Percentiles rank a stretch among this genome's conserved stretches.
Conservation (phyloP, 2,888 invertebrate species). For the Actias luna region DNA sequence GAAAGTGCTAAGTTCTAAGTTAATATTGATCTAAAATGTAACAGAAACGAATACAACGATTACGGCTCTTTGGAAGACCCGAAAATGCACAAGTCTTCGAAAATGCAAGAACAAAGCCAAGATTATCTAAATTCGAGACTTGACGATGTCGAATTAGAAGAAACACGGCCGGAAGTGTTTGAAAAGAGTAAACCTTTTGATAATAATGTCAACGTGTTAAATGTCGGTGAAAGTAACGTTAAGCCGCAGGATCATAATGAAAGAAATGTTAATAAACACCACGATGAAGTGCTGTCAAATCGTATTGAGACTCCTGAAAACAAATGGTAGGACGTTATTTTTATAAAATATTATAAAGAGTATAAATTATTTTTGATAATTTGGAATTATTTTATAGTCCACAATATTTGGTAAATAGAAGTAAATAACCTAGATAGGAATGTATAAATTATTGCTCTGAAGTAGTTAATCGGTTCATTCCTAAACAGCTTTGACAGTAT, state of each 20-base stretch:
- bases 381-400: no score
- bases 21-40: slow-evolving; percentile 17
- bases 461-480: no score
- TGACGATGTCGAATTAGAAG: slow-evolving; percentile 25
- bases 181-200: slow-evolving; percentile 28
- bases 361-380: no score
- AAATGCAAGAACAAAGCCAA: slow-evolving; percentile 20
- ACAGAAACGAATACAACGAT: slow-evolving; percentile 24
- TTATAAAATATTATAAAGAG: slow-evolving; percentile 15
- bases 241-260: slow-evolving; percentile 24
- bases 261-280: slow-evolving; percentile 25
- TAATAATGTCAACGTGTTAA: slow-evolving; percentile 25
- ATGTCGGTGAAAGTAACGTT: slow-evolving; percentile 17
- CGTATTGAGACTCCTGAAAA: slow-evolving; percentile 32
- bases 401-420: no score
- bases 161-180: slow-evolving; percentile 23
- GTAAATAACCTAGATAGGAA: no score
- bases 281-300: slow-evolving; percentile 25
- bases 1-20: background rate
- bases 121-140: slow-evolving; percentile 29
- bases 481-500: no score
- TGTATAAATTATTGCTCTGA: no score
- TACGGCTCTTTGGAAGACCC: slow-evolving; percentile 25
- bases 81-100: slow-evolving; percentile 23
- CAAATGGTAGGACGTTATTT: slow-evolving; percentile 41